Evolutionary conservation across 2,888 invertebrate genomes (phyloP), one percentile per base, ranked within the genome.

Genomic region (Drosophila meridiana): DNA sequence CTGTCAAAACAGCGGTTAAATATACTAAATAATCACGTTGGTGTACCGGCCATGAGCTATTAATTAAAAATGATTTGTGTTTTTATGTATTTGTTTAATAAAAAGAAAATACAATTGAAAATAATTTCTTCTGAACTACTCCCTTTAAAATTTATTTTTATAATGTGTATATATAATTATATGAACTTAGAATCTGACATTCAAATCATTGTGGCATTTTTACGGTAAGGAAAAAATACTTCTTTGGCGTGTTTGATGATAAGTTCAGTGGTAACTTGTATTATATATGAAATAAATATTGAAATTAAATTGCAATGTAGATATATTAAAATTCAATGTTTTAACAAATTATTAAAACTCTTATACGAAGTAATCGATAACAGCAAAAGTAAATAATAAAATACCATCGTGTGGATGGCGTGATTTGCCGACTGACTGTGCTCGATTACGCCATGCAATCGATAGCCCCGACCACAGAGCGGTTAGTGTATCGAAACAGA

Each of bases 291-390:
- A 36, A 26, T 6, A 20, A 36, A 11, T 30, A 3, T 3, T 3
- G 0, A 9, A 20, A 5, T 52, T 11, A 5, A 20, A 11, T 2
- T 5, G 0, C 1, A 52, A 9, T 2, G 34, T 4, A 4, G 8
- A 34, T 0, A 40, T 2, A 1, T 6, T 7, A 42, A 42, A 42
- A 9, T 0, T 0, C 11, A 28, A 7, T 11, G 3, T n/a, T 11
- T 36, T 11, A 28, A n/a, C 2, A 59, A 47, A 36, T n/a, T 0
- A 2, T 2, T 0, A n/a, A 38, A 8, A 65, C 34, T 52, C 34
- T 26, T 52, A 34, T 50, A 52, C 30, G 6, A 32, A 26, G 14
- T 11, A 28, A 28, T 56, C 68, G 68, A 67, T 67, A 68, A 2
- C 3, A 3, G 42, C 11, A 20, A 57, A 26, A 34, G 28, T 45